These are phyloP conservation scores for Venustoraphidia nigricollis DNA, from an alignment of 2,888 invertebrate species.

Conservation along the genomic window DNA sequence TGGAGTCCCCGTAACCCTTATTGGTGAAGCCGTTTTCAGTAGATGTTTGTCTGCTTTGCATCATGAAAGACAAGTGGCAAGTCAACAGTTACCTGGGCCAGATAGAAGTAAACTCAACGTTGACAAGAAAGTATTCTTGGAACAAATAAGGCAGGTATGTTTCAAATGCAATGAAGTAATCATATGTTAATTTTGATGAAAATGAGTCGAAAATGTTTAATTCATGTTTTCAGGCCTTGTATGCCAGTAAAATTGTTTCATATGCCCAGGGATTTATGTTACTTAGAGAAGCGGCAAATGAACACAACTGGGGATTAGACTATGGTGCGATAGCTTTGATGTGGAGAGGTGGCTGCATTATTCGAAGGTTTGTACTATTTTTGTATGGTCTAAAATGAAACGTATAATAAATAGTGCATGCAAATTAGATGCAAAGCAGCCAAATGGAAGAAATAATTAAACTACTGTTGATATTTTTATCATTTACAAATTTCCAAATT, in stretches of 20 bases:
- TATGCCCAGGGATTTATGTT: conserved; percentile 98
- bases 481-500: no score
- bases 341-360: conserved; percentile 99
- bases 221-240: conserved; percentile 54
- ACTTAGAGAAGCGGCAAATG: conserved; percentile 78
- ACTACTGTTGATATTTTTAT: no score
- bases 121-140: conserved; percentile 64
- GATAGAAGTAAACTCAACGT: conserved; percentile 40
- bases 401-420: no score
- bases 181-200: conserved; percentile 1
- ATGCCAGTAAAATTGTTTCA: conserved; percentile 95
- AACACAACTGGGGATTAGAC: conserved; percentile 88
- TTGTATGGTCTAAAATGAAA: conserved; percentile 29
- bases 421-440: no score
- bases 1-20: conserved; percentile 93
- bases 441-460: no score
- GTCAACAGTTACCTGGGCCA: conserved; percentile 58
- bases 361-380: conserved; percentile 56
- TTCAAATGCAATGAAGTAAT: neutral
- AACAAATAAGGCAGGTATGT: conserved; percentile 53
- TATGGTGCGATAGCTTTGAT: conserved; percentile 96
- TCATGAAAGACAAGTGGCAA: conserved; percentile 74
- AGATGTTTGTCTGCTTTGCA: conserved; percentile 87
- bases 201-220: neutral
- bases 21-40: conserved; percentile 96